Conservation (phyloP, 2,888 invertebrate species). For the Thymelicus sylvestris region DNA sequence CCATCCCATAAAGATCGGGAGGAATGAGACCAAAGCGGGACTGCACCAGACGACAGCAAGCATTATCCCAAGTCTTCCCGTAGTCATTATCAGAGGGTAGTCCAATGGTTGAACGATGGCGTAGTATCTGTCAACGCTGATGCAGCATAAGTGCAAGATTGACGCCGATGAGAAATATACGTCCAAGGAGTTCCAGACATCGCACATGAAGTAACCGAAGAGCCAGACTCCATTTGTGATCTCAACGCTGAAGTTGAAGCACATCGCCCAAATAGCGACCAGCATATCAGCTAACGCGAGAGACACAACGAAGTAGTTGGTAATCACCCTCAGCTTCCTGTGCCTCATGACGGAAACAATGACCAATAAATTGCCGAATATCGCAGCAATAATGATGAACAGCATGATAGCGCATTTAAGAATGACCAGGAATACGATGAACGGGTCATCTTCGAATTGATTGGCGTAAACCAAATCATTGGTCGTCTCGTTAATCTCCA, state of each 20-base stretch:
- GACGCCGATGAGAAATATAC: constrained; percentile 97
- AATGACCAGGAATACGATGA: constrained; percentile 85
- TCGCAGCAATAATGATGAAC: constrained; percentile 94
- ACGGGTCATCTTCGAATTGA: constrained; percentile 70
- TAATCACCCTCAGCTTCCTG: constrained; percentile 90
- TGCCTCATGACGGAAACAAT: constrained; percentile 92
- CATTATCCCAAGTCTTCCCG: constrained; percentile 91
- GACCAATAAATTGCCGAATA: constrained; percentile 95
- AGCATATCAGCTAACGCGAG: constrained; percentile 97
- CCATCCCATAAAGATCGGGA: constrained; percentile 98
- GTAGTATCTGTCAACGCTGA: constrained; percentile 94
- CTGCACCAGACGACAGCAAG: constrained; percentile 95
- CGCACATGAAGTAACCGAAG: constrained; percentile 96
- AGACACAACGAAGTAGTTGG: constrained; percentile 98
- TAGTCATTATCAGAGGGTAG: constrained; percentile 97
- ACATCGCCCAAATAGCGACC: constrained; percentile 97
- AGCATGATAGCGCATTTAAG: constrained; percentile 93
- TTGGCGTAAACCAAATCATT: constrained; percentile 70
- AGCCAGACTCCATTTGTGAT: constrained; percentile 93
- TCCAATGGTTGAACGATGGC: constrained; percentile 97
- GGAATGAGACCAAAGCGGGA: constrained; percentile 95
- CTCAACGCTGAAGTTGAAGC: constrained; percentile 95
- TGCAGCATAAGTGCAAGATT: constrained; percentile 97
- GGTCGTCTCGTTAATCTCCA: constrained; percentile 66
- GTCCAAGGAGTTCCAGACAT: constrained; percentile 98